A percentile compares a stretch with the other conserved stretches of the same genome.
phyloP scores from a whole-genome alignment of 2,888 invertebrate genomes.

The Drosophila vallismaia region DNA sequence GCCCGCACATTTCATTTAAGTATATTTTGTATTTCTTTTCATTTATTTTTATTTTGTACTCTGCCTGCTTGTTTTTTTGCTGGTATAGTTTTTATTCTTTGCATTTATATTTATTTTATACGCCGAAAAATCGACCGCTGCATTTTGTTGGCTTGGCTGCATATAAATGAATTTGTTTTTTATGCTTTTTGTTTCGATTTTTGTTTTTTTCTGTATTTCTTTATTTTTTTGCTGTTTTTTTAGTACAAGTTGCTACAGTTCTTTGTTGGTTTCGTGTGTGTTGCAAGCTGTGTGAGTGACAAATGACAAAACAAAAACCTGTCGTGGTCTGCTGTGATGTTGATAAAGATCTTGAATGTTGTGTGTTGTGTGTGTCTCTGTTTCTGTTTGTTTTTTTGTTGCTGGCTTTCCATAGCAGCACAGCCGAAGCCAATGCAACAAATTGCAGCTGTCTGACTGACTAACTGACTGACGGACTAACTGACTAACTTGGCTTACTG shows the following conservation, averaged over 20 bases:
- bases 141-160: constrained; percentile 77
- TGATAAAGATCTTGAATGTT: constrained; percentile 72
- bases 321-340: constrained; percentile 80
- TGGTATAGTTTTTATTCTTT: constrained; percentile 29
- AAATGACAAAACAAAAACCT: constrained; percentile 84
- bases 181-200: constrained; percentile 37
- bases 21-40: constrained; percentile 55
- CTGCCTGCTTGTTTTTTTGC: constrained; percentile 6
- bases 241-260: constrained; percentile 74
- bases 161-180: constrained; percentile 74
- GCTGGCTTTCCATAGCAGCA: constrained; percentile 53
- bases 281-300: constrained; percentile 82
- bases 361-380: constrained; percentile 23
- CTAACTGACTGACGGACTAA: constrained; percentile 28
- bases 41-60: background rate
- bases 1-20: constrained; percentile 76
- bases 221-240: constrained; percentile 18
- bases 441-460: constrained; percentile 66
- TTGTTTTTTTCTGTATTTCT: constrained; percentile 6
- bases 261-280: constrained; percentile 66
- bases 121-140: constrained; percentile 72
- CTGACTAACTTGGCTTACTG: constrained; percentile 60
- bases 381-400: constrained; percentile 7
- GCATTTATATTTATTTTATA: constrained; percentile 72
- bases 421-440: constrained; percentile 53